Percentiles rank a stretch among this genome's conserved stretches.
phyloP scores from a whole-genome alignment of 2,888 invertebrate species.

The Cryptophagus acutangulus region DNA sequence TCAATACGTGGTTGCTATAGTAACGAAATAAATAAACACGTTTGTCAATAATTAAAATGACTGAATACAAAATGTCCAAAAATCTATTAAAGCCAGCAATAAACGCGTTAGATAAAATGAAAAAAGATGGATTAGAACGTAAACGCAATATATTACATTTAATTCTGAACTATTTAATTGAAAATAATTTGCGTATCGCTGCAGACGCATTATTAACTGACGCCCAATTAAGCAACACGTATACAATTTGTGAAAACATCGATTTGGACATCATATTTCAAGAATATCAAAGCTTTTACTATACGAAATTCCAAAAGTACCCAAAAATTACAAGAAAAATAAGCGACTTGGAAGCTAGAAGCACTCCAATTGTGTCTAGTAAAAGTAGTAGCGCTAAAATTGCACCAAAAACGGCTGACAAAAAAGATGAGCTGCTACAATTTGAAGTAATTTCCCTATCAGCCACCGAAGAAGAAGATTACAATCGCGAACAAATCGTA shows the following conservation, averaged over 20 bases:
- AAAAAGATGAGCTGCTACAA: slow-evolving; percentile 18
- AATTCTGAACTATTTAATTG: slow-evolving; percentile 62
- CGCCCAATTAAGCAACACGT: slow-evolving; percentile 65
- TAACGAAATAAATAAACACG: too few species aligned
- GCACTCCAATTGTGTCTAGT: slow-evolving; percentile 12
- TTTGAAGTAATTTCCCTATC: slow-evolving; percentile 32
- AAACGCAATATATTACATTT: slow-evolving; percentile 58
- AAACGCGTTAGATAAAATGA: slow-evolving; percentile 35
- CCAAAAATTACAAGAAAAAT: slow-evolving; percentile 70
- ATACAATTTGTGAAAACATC: slow-evolving; percentile 83
- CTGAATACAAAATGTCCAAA: too few species aligned
- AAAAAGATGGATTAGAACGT: slow-evolving; percentile 43
- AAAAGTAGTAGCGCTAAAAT: slow-evolving; percentile 9
- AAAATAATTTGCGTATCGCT: slow-evolving; percentile 60
- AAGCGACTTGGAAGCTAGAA: slow-evolving; percentile 21
- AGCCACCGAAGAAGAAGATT: slow-evolving; percentile 10
- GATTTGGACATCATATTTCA: slow-evolving; percentile 82
- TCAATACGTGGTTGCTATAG: too few species aligned
- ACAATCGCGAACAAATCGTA: slow-evolving; percentile 8
- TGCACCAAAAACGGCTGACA: slow-evolving; percentile 14
- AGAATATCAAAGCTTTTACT: slow-evolving; percentile 85
- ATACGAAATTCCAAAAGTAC: slow-evolving; percentile 78
- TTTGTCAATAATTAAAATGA: too few species aligned
- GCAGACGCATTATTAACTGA: slow-evolving; percentile 65
- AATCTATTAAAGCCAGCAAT: too few species aligned